Conservation (phyloP, 2,113 vertebrate genomes). For the Corythornis madagascariensis region DNA sequence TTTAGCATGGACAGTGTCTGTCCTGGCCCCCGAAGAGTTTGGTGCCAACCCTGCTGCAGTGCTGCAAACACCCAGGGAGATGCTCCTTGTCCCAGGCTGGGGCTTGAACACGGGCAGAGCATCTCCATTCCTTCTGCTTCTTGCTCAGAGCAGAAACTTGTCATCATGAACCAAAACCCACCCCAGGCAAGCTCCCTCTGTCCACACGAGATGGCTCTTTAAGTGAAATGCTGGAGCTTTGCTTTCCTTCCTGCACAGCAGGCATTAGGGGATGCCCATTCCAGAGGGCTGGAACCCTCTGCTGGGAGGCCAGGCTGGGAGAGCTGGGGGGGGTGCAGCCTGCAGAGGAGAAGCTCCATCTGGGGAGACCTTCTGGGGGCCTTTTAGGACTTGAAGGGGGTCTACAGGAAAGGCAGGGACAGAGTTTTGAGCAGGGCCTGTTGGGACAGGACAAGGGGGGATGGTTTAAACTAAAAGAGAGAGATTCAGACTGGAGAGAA, state of each 20-base stretch:
- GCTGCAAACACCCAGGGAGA: background rate
- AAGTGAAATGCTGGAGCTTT: background rate
- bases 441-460: background rate
- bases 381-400: background rate
- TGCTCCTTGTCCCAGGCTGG: too few species aligned
- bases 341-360: background rate
- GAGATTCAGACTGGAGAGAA: background rate
- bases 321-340: background rate
- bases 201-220: background rate
- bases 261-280: background rate
- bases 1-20: accelerated
- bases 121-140: background rate
- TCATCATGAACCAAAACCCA: background rate
- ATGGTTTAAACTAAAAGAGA: background rate
- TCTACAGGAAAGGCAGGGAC: background rate
- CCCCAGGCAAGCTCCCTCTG: background rate
- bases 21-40: accelerated
- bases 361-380: background rate
- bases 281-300: background rate
- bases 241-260: background rate
- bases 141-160: background rate
- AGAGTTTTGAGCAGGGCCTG: background rate
- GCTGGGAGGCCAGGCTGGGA: background rate
- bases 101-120: background rate
- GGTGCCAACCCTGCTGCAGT: background rate